A percentile compares a stretch with the other conserved stretches of the same genome.
Evolutionary conservation across 2,113 vertebrate species (phyloP).

Genomic region (Tursiops truncatus): DNA sequence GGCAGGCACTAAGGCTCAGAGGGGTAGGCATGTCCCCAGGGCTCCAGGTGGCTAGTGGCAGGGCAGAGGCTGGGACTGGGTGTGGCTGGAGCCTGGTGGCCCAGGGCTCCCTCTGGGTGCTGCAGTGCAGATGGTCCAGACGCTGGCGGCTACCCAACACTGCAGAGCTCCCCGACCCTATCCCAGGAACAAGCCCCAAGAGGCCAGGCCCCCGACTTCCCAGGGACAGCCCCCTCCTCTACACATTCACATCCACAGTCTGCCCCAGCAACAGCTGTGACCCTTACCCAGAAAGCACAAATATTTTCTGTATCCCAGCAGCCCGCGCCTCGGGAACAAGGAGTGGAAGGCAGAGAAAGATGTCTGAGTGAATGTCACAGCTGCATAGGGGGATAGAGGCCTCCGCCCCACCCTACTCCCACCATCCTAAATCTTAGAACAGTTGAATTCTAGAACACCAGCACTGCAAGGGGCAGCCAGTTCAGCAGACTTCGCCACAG

Average conservation of each 20-base stretch:
- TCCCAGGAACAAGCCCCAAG: neutral
- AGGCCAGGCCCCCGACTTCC: neutral
- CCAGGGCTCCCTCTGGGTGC: neutral
- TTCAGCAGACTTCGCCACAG: neutral
- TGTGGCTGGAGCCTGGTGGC: neutral
- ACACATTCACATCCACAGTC: neutral
- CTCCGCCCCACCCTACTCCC: constrained; percentile 42
- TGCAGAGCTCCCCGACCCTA: neutral
- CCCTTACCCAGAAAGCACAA: constrained; percentile 13
- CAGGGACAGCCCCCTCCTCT: neutral
- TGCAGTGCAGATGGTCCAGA: constrained; percentile 43
- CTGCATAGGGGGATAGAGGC: constrained; percentile 25
- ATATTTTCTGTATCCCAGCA: constrained; percentile 33
- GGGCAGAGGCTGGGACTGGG: neutral
- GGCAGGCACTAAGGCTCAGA: neutral
- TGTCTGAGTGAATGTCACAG: constrained; percentile 62
- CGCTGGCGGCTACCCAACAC: neutral
- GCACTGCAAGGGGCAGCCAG: neutral
- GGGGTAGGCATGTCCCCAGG: neutral
- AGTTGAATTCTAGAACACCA: neutral
- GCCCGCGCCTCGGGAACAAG: constrained; percentile 12
- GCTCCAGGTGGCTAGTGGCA: neutral
- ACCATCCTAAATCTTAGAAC: neutral
- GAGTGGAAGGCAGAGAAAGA: constrained; percentile 25
- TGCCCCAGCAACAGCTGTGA: constrained; percentile 27